Conservation (phyloP, 2,113 vertebrate species). For the Mirza zaza region DNA sequence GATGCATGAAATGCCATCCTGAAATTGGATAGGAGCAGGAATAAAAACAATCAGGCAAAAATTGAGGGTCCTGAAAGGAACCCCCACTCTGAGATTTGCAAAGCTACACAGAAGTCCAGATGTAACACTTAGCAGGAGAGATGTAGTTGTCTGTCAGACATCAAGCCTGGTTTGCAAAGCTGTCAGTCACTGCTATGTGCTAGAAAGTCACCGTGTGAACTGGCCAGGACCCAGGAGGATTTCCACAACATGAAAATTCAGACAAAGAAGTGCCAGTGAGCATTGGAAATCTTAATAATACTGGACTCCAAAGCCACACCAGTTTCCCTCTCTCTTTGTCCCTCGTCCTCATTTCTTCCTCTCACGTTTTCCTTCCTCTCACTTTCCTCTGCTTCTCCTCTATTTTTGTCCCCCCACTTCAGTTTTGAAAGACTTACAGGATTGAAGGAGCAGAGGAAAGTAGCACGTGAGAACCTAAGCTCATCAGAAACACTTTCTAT, state of each 20-base stretch:
- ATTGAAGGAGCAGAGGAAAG: background rate
- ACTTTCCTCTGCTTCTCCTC: background rate
- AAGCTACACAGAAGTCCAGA: slow-evolving; percentile 52
- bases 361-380: background rate
- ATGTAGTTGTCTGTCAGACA: slow-evolving; percentile 74
- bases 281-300: background rate
- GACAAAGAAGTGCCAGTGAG: slow-evolving; percentile 74
- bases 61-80: background rate
- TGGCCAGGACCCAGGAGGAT: slow-evolving; percentile 76
- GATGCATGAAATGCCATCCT: background rate
- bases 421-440: background rate
- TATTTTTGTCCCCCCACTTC: background rate
- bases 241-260: slow-evolving; percentile 75
- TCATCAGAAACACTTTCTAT: background rate
- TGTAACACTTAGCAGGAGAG: slow-evolving; percentile 42
- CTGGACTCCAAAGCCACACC: background rate
- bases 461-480: background rate
- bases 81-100: fast-evolving
- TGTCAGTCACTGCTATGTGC: slow-evolving; percentile 77
- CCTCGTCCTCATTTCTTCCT: background rate
- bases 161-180: slow-evolving; percentile 68
- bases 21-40: background rate
- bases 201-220: slow-evolving; percentile 72
- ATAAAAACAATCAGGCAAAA: background rate
- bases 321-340: no score